Evolutionary conservation across 2,797 vertebrate genomes (phyloP).

Genomic region (Apogon hyalosoma): DNA sequence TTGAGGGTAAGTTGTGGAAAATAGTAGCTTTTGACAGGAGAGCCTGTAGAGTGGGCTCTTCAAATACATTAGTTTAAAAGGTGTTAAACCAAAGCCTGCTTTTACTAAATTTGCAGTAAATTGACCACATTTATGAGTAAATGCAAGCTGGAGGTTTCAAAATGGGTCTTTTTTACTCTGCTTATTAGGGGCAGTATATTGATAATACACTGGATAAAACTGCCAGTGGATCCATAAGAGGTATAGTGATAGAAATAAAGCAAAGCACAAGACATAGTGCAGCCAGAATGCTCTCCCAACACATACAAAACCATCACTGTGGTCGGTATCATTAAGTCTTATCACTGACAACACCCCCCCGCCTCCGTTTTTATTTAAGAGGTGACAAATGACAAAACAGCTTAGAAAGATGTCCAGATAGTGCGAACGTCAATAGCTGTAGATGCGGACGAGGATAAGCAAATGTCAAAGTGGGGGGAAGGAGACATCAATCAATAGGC

Average conservation of each 20-base stretch:
- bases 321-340: constrained; percentile 71
- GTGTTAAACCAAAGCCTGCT: constrained; percentile 68
- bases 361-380: constrained; percentile 76
- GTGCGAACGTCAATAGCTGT: constrained; percentile 74
- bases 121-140: constrained; percentile 67
- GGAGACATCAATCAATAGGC: constrained; percentile 78
- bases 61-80: constrained; percentile 80
- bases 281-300: constrained; percentile 21
- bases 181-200: constrained; percentile 50
- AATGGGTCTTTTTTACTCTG: constrained; percentile 44
- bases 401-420: constrained; percentile 84
- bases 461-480: constrained; percentile 82
- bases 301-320: constrained; percentile 55
- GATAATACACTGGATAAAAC: constrained; percentile 55
- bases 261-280: constrained; percentile 13
- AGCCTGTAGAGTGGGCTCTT: constrained; percentile 72
- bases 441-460: constrained; percentile 80
- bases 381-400: constrained; percentile 84
- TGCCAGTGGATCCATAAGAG: constrained; percentile 53
- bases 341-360: constrained; percentile 59
- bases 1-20: constrained; percentile 67
- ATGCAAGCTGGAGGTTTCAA: constrained; percentile 48
- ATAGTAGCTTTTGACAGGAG: constrained; percentile 68
- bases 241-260: constrained; percentile 52
- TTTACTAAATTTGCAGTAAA: constrained; percentile 66